Percentiles rank a stretch among this genome's conserved stretches.
Evolutionary conservation across 2,797 vertebrate species (phyloP).

Genomic region (Xiphophorus birchmanni): DNA sequence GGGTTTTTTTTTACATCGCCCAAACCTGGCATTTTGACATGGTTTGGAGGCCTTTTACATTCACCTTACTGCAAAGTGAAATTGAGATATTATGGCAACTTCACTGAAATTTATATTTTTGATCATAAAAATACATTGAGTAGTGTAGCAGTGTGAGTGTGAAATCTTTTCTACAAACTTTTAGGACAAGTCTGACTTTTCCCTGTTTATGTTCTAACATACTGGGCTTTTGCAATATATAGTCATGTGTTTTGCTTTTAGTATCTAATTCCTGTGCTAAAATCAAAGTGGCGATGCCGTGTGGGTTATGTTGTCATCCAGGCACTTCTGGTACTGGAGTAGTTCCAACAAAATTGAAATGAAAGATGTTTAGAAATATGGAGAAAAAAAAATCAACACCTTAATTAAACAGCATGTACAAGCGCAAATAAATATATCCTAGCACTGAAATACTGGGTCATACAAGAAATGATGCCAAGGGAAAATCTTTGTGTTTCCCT

Average conservation of each 20-base stretch:
- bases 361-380: not conserved
- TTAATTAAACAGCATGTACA: constrained; percentile 18
- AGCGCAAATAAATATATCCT: constrained; percentile 14
- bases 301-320: constrained; percentile 34
- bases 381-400: constrained; percentile 12
- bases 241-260: constrained; percentile 43
- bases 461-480: constrained; percentile 37
- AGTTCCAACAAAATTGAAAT: constrained; percentile 21
- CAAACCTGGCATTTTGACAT: not conserved
- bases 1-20: not conserved
- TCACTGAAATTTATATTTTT: constrained; percentile 47
- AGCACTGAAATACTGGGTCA: constrained; percentile 28
- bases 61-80: not conserved
- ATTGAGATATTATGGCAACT: constrained; percentile 10
- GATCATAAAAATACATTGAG: constrained; percentile 48
- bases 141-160: constrained; percentile 40
- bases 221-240: constrained; percentile 42
- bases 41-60: not conserved
- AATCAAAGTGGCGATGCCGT: constrained; percentile 20
- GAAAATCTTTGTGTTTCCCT: constrained; percentile 51
- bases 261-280: constrained; percentile 24
- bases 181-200: constrained; percentile 40
- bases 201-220: constrained; percentile 44
- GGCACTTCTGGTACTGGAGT: constrained; percentile 15
- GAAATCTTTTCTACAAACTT: constrained; percentile 54